Conservation (phyloP, 2,797 vertebrate genomes). For the Tachyglossus aculeatus region DNA sequence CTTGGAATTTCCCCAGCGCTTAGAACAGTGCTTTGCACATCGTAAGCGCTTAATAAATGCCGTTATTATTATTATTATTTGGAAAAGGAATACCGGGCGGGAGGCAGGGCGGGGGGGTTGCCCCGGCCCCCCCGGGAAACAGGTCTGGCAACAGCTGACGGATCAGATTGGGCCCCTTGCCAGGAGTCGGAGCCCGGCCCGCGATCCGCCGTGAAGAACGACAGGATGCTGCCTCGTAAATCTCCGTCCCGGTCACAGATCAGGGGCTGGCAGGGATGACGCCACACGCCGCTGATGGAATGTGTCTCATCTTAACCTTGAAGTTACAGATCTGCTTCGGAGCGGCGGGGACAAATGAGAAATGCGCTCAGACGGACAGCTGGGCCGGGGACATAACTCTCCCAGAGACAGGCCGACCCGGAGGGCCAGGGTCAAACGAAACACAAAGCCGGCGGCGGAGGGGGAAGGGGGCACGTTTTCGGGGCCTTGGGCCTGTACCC, state of each 20-base stretch:
- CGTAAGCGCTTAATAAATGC: too few relatives aligned
- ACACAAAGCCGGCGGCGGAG: constrained; percentile 60
- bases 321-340: constrained; percentile 66
- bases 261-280: constrained; percentile 65
- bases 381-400: constrained; percentile 60
- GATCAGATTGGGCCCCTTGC: constrained; percentile 53
- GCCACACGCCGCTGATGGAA: constrained; percentile 66
- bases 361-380: constrained; percentile 50
- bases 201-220: constrained; percentile 67
- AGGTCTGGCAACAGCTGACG: constrained; percentile 56
- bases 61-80: too few relatives aligned
- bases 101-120: neutral
- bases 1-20: too few relatives aligned
- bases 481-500: constrained; percentile 44
- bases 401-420: constrained; percentile 55
- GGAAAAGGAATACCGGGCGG: neutral
- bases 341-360: constrained; percentile 65
- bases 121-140: constrained; percentile 47
- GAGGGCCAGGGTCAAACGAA: constrained; percentile 64
- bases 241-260: constrained; percentile 59
- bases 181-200: constrained; percentile 61
- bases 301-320: constrained; percentile 69
- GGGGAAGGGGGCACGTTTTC: too few relatives aligned
- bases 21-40: too few relatives aligned
- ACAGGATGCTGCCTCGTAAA: constrained; percentile 60